Percentiles rank a stretch among this genome's conserved stretches.
phyloP scores from a whole-genome alignment of 2,113 vertebrate species.

The Equus quagga region DNA sequence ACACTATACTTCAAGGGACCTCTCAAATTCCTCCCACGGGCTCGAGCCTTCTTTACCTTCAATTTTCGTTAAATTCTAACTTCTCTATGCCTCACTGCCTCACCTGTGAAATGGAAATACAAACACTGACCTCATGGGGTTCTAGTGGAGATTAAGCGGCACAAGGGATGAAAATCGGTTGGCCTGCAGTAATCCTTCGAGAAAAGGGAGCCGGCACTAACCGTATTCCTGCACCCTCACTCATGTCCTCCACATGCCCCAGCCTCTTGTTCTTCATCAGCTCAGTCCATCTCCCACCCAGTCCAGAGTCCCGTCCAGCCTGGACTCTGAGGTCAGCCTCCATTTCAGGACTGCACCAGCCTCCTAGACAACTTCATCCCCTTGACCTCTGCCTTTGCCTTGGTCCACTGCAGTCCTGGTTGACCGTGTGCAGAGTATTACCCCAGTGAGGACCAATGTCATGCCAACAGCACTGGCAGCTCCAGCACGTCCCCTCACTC shows the following conservation, averaged over 20 bases:
- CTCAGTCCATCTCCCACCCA: background rate
- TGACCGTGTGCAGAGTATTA: rapidly evolving
- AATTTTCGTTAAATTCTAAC: background rate
- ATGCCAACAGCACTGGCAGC: too few species aligned
- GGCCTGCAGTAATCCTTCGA: too few species aligned
- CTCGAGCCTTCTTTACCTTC: background rate
- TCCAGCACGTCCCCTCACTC: background rate
- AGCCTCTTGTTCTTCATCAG: rapidly evolving
- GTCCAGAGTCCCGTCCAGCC: background rate
- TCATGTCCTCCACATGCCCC: rapidly evolving
- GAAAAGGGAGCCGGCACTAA: rapidly evolving
- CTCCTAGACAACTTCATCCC: background rate
- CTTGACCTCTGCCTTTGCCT: background rate
- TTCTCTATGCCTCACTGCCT: background rate
- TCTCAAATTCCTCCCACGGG: background rate
- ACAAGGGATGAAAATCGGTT: rapidly evolving
- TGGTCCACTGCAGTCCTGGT: rapidly evolving
- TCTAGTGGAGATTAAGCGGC: background rate
- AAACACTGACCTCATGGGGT: rapidly evolving
- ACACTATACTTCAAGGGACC: background rate
- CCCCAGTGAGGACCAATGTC: background rate
- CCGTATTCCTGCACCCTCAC: rapidly evolving
- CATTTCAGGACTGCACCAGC: background rate
- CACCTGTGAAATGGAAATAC: background rate
- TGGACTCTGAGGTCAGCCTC: background rate